A percentile compares a stretch with the other conserved stretches of the same genome.
Evolutionary conservation across 2,888 invertebrate species (phyloP).

Genomic region (Mechanitis mazaeus): DNA sequence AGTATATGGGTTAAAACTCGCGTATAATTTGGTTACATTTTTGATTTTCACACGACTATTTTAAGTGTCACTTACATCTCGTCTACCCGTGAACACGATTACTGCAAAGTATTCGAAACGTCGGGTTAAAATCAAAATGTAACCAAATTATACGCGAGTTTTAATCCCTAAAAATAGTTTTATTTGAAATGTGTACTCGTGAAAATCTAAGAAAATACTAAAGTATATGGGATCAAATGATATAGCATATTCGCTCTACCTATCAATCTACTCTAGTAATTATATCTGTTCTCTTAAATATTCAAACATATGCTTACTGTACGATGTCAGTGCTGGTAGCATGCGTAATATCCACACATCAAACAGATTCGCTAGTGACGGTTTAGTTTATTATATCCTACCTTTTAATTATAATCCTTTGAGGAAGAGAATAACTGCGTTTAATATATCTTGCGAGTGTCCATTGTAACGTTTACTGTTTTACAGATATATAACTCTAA

Average conservation of each 20-base stretch:
- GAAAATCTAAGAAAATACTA: too few relatives aligned
- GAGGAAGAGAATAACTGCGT: conserved; percentile 9
- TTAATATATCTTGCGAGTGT: conserved; percentile 20
- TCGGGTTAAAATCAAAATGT: too few relatives aligned
- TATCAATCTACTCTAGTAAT: background rate
- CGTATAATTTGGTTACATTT: too few relatives aligned
- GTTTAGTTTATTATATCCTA: conserved; percentile 15
- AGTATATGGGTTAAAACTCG: too few relatives aligned
- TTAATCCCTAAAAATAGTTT: too few relatives aligned
- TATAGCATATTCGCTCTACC: background rate
- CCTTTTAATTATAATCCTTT: conserved; percentile 24
- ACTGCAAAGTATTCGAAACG: too few relatives aligned
- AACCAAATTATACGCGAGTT: too few relatives aligned
- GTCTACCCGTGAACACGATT: too few relatives aligned
- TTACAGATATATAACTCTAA: conserved; percentile 9
- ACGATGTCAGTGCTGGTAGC: conserved; percentile 13
- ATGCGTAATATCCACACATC: conserved; percentile 24
- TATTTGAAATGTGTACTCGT: too few relatives aligned
- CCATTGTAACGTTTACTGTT: conserved; percentile 7
- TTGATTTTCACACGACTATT: too few relatives aligned
- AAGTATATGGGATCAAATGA: background rate
- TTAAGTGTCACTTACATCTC: too few relatives aligned
- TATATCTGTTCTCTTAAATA: conserved; percentile 14
- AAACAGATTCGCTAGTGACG: conserved; percentile 21
- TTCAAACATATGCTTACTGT: conserved; percentile 23